A percentile compares a stretch with the other conserved stretches of the same genome.
Evolutionary conservation across 1,140 invertebrate species (phyloP).

Genomic region (Penaeus chinensis): DNA sequence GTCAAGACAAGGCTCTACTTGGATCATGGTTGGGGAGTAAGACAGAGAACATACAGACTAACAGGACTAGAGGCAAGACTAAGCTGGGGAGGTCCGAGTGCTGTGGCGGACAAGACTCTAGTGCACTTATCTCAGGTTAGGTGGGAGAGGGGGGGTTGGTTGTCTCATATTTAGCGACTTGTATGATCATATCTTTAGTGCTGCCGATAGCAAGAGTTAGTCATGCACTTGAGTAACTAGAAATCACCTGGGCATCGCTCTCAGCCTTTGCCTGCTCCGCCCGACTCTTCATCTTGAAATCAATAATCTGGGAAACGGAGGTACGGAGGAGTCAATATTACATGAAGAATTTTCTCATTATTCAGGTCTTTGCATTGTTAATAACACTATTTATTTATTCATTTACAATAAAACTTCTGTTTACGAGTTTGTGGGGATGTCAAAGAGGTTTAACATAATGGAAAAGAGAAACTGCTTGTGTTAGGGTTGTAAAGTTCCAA

Average conservation of each 20-base stretch:
- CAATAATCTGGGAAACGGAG: slow-evolving; percentile 62
- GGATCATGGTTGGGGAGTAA: not conserved
- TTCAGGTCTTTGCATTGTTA: no score
- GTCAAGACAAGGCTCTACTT: not conserved
- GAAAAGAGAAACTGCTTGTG: slow-evolving; percentile 32
- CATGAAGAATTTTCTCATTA: no score
- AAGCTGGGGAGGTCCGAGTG: slow-evolving; percentile 45
- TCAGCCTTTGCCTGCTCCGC: slow-evolving; percentile 47
- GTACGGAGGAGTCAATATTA: slow-evolving; percentile 54
- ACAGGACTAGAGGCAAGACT: slow-evolving; percentile 43
- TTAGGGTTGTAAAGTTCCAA: not conserved
- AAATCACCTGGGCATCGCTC: slow-evolving; percentile 54
- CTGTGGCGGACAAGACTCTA: slow-evolving; percentile 20
- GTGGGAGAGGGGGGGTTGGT: slow-evolving; percentile 32
- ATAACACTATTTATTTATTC: slow-evolving; percentile 24
- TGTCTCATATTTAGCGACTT: slow-evolving; percentile 52
- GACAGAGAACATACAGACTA: not conserved
- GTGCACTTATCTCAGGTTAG: not conserved
- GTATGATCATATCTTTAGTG: slow-evolving; percentile 46
- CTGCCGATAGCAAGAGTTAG: slow-evolving; percentile 55
- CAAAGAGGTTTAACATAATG: slow-evolving; percentile 31
- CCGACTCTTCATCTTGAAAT: slow-evolving; percentile 62
- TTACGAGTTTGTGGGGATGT: slow-evolving; percentile 45
- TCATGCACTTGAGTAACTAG: slow-evolving; percentile 59
- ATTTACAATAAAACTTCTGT: slow-evolving; percentile 4